phyloP scores from a whole-genome alignment of 2,797 vertebrate species.

The Pseudochirops cupreus region DNA sequence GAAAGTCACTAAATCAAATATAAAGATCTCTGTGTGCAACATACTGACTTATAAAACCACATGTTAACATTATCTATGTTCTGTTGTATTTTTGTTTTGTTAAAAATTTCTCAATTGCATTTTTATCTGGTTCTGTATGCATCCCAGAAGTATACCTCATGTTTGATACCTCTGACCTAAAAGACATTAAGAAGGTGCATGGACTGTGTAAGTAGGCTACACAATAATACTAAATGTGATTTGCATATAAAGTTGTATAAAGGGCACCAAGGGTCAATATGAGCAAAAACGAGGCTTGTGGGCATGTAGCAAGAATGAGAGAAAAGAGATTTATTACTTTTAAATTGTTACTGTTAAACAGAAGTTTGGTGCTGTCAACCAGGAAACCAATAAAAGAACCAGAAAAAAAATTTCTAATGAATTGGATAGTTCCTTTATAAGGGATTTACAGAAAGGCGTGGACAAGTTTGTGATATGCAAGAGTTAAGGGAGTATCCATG shows the following conservation, averaged over 20 bases:
- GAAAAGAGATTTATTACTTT: too few species aligned
- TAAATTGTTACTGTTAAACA: not conserved
- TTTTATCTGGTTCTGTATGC: not conserved
- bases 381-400: not conserved
- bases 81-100: not conserved
- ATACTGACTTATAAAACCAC: not conserved
- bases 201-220: not conserved
- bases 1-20: not conserved
- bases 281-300: too few species aligned
- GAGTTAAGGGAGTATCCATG: not conserved
- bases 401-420: not conserved
- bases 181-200: not conserved
- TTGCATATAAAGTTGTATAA: not conserved
- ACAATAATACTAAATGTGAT: not conserved
- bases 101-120: not conserved
- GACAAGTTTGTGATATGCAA: not conserved
- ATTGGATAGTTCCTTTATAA: not conserved
- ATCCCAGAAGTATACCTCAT: not conserved
- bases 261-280: not conserved
- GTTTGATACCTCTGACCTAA: not conserved
- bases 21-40: not conserved
- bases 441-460: not conserved
- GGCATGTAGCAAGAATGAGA: not conserved
- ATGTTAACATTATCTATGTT: not conserved
- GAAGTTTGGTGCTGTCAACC: too few species aligned